A percentile compares a stretch with the other conserved stretches of the same genome.
Evolutionary conservation across 2,797 vertebrate genomes (phyloP).

Genomic region (Antennarius maculatus): DNA sequence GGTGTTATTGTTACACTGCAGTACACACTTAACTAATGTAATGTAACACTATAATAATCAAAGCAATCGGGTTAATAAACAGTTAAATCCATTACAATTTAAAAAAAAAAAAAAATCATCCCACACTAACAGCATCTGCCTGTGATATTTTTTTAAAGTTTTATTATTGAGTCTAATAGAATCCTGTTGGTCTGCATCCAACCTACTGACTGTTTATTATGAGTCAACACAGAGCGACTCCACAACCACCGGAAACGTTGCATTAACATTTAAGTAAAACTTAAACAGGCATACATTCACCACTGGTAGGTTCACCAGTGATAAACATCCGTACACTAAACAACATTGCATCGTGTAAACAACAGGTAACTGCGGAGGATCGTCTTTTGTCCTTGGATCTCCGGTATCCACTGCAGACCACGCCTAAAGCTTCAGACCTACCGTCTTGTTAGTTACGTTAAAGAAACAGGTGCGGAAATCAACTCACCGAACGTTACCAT

Average conservation of each 20-base stretch:
- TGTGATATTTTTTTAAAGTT: too few species aligned
- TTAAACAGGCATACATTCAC: not conserved
- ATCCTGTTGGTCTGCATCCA: not conserved
- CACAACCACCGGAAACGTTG: not conserved
- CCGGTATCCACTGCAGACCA: slow-evolving; percentile 45
- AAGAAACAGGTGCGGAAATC: not conserved
- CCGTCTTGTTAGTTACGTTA: not conserved
- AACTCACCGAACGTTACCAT: slow-evolving; percentile 76
- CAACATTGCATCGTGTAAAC: too few species aligned
- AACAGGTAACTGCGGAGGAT: not conserved
- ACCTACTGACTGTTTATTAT: not conserved
- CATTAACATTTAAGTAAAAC: not conserved
- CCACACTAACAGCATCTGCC: too few species aligned
- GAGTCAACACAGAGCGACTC: not conserved
- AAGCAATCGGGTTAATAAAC: too few species aligned
- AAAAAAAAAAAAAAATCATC: too few species aligned
- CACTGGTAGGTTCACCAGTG: too few species aligned
- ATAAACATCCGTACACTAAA: too few species aligned
- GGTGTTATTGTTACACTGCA: slow-evolving; percentile 21
- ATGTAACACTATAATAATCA: too few species aligned
- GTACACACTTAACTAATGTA: too few species aligned
- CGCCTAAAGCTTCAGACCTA: slow-evolving; percentile 58
- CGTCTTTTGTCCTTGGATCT: not conserved
- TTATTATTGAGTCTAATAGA: too few species aligned
- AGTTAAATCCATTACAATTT: too few species aligned